A percentile compares a stretch with the other conserved stretches of the same genome.
These are phyloP conservation scores for Atopsyche davidsoni DNA, from an alignment of 1,140 invertebrate genomes.

Conservation along the genomic window DNA sequence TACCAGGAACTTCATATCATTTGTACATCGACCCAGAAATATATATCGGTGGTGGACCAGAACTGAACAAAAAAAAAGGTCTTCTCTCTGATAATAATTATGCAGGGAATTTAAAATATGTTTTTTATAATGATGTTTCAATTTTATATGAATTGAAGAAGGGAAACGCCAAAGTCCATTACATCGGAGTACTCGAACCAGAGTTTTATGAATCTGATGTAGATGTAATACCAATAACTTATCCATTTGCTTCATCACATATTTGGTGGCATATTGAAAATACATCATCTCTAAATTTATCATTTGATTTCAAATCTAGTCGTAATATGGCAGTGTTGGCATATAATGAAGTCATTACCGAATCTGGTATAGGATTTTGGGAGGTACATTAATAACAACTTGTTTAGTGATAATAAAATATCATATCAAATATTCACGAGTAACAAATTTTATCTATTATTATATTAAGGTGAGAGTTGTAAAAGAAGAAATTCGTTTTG, in stretches of 20 bases:
- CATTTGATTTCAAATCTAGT: slow-evolving; percentile 85
- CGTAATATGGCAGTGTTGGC: slow-evolving; percentile 77
- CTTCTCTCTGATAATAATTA: slow-evolving; percentile 69
- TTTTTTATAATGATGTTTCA: slow-evolving; percentile 88
- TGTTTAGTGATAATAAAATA: not conserved
- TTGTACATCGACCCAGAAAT: slow-evolving; percentile 90
- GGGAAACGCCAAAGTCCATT: slow-evolving; percentile 75
- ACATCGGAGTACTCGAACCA: slow-evolving; percentile 72
- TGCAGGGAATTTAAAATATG: slow-evolving; percentile 82
- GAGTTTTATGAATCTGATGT: slow-evolving; percentile 80
- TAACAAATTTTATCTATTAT: slow-evolving; percentile 6
- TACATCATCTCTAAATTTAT: slow-evolving; percentile 65
- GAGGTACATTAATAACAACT: slow-evolving; percentile 57
- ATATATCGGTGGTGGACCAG: slow-evolving; percentile 82
- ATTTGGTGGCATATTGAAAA: slow-evolving; percentile 76
- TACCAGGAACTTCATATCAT: slow-evolving; percentile 66
- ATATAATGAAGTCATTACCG: slow-evolving; percentile 68
- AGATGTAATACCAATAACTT: slow-evolving; percentile 84
- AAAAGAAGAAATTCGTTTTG: slow-evolving; percentile 77
- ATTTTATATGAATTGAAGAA: slow-evolving; percentile 82
- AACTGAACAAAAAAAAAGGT: slow-evolving; percentile 69
- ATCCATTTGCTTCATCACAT: slow-evolving; percentile 82
- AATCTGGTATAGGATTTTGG: slow-evolving; percentile 72
- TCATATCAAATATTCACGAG: not conserved
- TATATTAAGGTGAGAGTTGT: slow-evolving; percentile 61